These are phyloP conservation scores for Campoletis sonorensis DNA, from an alignment of 1,140 invertebrate species.

Conservation along the genomic window DNA sequence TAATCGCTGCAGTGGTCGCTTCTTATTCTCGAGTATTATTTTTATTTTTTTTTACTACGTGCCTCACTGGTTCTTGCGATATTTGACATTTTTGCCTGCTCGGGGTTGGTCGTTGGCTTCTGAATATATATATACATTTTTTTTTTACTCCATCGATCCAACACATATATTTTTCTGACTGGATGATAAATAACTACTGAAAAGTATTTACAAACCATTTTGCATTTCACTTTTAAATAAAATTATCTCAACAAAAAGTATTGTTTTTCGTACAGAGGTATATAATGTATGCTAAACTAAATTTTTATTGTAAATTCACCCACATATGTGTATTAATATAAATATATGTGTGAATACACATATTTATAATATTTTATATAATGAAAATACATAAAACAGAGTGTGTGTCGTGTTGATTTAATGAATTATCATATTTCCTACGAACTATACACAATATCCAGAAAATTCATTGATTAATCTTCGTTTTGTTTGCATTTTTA, in stretches of 20 bases:
- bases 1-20: constrained; percentile 66
- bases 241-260: constrained; percentile 65
- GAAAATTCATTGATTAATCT: background rate
- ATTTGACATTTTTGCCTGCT: background rate
- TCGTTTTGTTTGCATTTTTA: constrained; percentile 46
- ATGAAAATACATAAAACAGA: too few relatives aligned
- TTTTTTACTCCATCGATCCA: background rate
- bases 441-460: constrained; percentile 9
- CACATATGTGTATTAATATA: too few relatives aligned
- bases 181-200: background rate
- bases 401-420: background rate
- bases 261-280: constrained; percentile 30
- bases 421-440: background rate
- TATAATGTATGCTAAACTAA: too few relatives aligned
- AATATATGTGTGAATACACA: too few relatives aligned
- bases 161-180: background rate
- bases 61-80: background rate
- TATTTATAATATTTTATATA: too few relatives aligned
- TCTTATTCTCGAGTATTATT: constrained; percentile 49
- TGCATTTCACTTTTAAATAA: constrained; percentile 68
- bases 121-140: background rate
- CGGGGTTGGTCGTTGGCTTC: background rate
- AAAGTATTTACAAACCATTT: constrained; percentile 71
- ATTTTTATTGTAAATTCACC: too few relatives aligned
- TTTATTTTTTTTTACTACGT: constrained; percentile 45